Evolutionary conservation across 2,888 invertebrate genomes (phyloP).

Genomic region (Plagiodera versicolora): DNA sequence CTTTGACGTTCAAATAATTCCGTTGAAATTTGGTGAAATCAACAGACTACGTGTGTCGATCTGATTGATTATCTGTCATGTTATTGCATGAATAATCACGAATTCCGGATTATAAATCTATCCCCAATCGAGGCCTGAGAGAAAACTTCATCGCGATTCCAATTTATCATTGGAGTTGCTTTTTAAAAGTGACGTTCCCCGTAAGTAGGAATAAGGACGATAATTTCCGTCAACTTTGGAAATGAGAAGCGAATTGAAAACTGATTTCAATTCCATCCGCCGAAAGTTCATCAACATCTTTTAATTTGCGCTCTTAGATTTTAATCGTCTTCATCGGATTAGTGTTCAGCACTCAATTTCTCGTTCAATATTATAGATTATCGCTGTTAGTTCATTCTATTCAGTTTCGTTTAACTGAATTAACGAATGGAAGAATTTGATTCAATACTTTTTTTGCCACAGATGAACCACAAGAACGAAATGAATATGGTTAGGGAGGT

Average conservation of each 20-base stretch:
- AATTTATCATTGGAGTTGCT: constrained; percentile 19
- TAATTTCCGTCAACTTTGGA: constrained; percentile 51
- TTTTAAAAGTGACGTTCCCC: constrained; percentile 37
- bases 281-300: constrained; percentile 43
- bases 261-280: constrained; percentile 43
- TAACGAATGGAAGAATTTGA: neutral
- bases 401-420: neutral
- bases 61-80: too few relatives aligned
- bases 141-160: constrained; percentile 20
- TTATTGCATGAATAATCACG: neutral
- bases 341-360: constrained; percentile 34
- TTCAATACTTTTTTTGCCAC: neutral
- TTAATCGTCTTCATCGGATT: constrained; percentile 41
- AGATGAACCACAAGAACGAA: too few relatives aligned
- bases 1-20: too few relatives aligned
- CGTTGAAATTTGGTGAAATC: too few relatives aligned
- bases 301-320: constrained; percentile 41
- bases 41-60: too few relatives aligned
- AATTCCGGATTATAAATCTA: neutral
- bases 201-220: constrained; percentile 42
- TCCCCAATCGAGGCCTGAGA: constrained; percentile 5
- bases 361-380: constrained; percentile 1
- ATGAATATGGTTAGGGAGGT: too few relatives aligned
- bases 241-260: constrained; percentile 50
- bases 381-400: neutral